A percentile compares a stretch with the other conserved stretches of the same genome.
Conservation (phyloP, 2,888 invertebrate genomes). For the Chorisops tibialis region DNA sequence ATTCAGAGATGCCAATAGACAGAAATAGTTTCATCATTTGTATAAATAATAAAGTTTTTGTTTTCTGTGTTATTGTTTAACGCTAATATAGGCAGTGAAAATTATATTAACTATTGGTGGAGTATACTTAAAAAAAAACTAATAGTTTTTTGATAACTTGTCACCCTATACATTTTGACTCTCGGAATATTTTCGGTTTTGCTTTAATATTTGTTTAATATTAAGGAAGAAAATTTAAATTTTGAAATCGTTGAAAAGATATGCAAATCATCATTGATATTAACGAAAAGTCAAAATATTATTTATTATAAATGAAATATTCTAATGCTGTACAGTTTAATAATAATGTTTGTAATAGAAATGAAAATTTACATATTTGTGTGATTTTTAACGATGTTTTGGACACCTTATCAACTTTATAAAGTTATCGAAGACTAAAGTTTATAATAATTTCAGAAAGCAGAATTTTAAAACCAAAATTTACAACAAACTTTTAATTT, state of each 20-base stretch:
- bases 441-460: too few species aligned
- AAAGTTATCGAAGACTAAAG: too few species aligned
- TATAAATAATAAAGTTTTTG: slow-evolving; percentile 3
- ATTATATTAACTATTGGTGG: slow-evolving; percentile 1
- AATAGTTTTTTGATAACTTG: slow-evolving; percentile 8
- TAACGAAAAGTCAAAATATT: too few species aligned
- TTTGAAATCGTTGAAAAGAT: slow-evolving; percentile 6
- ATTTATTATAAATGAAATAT: too few species aligned
- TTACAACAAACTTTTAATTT: too few species aligned
- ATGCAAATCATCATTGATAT: slow-evolving; percentile 15
- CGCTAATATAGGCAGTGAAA: slow-evolving; percentile 14
- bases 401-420: slow-evolving; percentile 10
- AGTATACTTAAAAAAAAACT: not conserved
- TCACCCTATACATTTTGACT: slow-evolving; percentile 37
- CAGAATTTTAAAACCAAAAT: too few species aligned
- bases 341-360: not conserved
- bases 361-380: not conserved
- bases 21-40: too few species aligned
- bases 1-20: too few species aligned
- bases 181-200: slow-evolving; percentile 30
- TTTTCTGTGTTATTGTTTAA: slow-evolving; percentile 15
- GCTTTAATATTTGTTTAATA: not conserved
- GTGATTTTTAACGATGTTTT: slow-evolving; percentile 3
- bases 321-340: too few species aligned
- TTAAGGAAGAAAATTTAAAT: too few species aligned